Conservation (phyloP, 1,140 invertebrate genomes). For the Caerostris darwini region DNA sequence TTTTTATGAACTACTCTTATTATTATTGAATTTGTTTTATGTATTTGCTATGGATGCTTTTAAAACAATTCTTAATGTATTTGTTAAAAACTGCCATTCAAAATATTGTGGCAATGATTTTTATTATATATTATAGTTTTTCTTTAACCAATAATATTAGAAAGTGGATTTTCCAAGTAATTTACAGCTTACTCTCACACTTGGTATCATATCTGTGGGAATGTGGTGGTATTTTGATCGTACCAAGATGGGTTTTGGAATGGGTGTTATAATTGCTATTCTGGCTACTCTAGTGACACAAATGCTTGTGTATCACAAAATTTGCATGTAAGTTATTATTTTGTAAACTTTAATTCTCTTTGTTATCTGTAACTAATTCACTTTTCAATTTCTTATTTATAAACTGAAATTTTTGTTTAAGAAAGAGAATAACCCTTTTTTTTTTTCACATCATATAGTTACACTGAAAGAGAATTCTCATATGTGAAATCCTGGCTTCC, state of each 20-base stretch:
- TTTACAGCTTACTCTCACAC: conserved; percentile 82
- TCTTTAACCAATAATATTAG: conserved; percentile 78
- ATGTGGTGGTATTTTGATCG: conserved; percentile 83
- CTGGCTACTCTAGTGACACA: conserved; percentile 82
- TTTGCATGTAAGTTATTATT: conserved; percentile 81
- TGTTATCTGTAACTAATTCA: too few relatives aligned
- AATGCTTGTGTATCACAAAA: conserved; percentile 82
- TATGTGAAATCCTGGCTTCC: conserved; percentile 83
- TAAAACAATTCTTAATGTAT: too few relatives aligned
- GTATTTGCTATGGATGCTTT: too few relatives aligned
- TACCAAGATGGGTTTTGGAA: conserved; percentile 82
- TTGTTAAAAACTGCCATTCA: too few relatives aligned
- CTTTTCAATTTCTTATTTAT: not conserved
- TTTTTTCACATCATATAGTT: conserved; percentile 79
- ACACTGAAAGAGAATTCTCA: conserved; percentile 82
- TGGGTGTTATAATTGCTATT: conserved; percentile 82
- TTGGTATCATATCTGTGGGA: conserved; percentile 82
- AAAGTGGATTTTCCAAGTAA: conserved; percentile 83
- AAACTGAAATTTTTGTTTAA: not conserved
- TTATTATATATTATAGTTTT: not conserved
- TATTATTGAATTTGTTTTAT: too few relatives aligned
- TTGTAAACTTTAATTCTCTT: too few relatives aligned
- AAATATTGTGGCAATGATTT: not conserved
- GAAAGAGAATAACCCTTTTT: not conserved
- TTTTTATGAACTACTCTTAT: too few relatives aligned